These are phyloP conservation scores for Eilema caniola DNA, from an alignment of 2,888 invertebrate genomes.

Conservation along the genomic window DNA sequence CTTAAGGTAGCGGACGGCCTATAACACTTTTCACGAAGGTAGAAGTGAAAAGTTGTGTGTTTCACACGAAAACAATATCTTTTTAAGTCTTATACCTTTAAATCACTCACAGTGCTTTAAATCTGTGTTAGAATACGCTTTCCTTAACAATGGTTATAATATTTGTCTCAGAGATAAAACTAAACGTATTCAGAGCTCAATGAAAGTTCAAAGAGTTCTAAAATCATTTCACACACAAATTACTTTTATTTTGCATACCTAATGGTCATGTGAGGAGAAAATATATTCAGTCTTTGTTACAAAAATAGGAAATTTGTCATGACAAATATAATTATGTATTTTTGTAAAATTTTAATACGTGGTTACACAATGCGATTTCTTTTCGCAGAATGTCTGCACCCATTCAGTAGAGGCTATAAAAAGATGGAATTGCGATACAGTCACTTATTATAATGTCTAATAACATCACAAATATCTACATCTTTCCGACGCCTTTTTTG, in stretches of 20 bases:
- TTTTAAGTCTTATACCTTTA: neutral
- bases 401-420: neutral
- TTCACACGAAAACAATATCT: neutral
- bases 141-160: neutral
- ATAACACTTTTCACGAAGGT: neutral
- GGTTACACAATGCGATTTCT: constrained; percentile 2
- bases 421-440: neutral
- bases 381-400: neutral
- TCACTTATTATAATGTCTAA: neutral
- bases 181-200: neutral
- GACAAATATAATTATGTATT: constrained; percentile 4
- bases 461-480: no score
- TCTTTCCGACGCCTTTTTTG: no score
- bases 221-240: constrained; percentile 2
- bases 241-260: constrained; percentile 4
- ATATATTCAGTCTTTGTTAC: constrained; percentile 1
- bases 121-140: neutral
- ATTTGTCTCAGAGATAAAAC: neutral
- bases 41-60: neutral
- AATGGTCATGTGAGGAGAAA: neutral
- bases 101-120: neutral
- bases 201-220: neutral
- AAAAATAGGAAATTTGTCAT: constrained; percentile 4
- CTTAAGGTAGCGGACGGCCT: neutral
- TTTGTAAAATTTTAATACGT: neutral